Base-by-base conservation (phyloP, 2,888 invertebrate species). In the Drosophila gaucha region DNA sequence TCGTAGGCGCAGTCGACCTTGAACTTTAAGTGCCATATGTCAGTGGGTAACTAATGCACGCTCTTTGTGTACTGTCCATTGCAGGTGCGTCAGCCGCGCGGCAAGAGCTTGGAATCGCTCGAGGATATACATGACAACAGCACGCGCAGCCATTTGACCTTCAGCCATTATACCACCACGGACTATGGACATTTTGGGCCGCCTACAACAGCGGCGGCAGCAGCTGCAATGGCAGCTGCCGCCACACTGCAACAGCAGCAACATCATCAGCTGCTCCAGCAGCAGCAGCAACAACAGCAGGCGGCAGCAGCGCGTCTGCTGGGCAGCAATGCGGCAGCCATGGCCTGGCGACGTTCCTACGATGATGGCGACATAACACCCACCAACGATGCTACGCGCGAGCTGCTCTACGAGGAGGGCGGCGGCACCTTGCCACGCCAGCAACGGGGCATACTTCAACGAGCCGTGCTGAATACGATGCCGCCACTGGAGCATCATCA, bases 351-450 rank as follows among this genome's bases (percentile, higher is more conserved):
- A 86, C 93, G 96, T 80, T 95, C 96, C 68, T 96, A 96, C 90
- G 97, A 97, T 90, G 97, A 97, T 89, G 97, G 97, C 16, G 97
- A 97, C 91, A 95, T 97, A 72, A 97, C 97, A 30, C 96, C 96
- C 12, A 97, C 97, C 44, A 97, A 97, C 89, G 97, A 97, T 91
- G 91, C 91, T 49, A 87, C 89, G 31, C 88, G 91, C 51, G 91
- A 91, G 73, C 73, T 91, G 52, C 86, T 92, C 65, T 91, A 91
- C 54, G 91, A 91, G 67, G 95, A 95, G 80, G 96, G 96, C 0
- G 96, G 96, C 2, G 97, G 97, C 6, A 98, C 98, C 0, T 91
- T 98, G 67, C 97, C 97, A 0, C 94, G 98, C 56, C 97, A 97
- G 4, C 93, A 97, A 71, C 89, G 91, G n/a, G 90, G 90, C 60